Conservation (phyloP, 2,797 vertebrate genomes). For the Phalanger gymnotis region DNA sequence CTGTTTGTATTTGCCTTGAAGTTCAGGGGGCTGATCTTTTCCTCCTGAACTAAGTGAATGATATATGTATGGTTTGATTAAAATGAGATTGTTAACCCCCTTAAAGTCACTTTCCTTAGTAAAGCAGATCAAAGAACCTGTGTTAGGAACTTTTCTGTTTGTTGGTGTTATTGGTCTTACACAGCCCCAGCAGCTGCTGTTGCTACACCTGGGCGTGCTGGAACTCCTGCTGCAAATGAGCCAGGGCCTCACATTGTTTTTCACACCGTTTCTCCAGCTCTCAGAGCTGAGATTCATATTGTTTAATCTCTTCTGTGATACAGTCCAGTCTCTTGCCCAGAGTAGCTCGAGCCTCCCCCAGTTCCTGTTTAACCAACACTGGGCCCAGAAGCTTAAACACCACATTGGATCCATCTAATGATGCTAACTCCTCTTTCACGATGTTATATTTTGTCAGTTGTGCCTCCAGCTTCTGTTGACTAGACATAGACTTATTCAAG, state of each 20-base stretch:
- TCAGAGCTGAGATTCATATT: constrained; percentile 91
- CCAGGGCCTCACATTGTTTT: constrained; percentile 90
- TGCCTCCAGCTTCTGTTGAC: constrained; percentile 93
- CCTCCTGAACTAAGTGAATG: no score
- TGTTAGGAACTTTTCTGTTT: no score
- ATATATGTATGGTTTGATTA: no score
- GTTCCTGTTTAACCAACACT: constrained; percentile 93
- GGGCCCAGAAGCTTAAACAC: constrained; percentile 95
- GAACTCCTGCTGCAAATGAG: constrained; percentile 93
- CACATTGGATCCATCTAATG: constrained; percentile 89
- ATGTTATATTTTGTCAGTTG: constrained; percentile 95
- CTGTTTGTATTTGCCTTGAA: no score
- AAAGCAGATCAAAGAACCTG: no score
- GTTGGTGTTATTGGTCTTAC: no score
- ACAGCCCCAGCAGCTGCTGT: no score
- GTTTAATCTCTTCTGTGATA: constrained; percentile 93
- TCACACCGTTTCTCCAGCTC: constrained; percentile 93
- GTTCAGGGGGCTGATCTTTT: no score
- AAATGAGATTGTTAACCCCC: no score
- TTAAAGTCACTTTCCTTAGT: no score
- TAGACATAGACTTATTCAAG: constrained; percentile 92
- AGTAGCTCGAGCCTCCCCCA: constrained; percentile 93
- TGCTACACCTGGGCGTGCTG: constrained; percentile 92
- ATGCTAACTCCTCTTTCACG: constrained; percentile 93
- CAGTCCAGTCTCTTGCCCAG: constrained; percentile 93